phyloP scores from a whole-genome alignment of 2,113 vertebrate species.

The Phaethornis superciliosus region DNA sequence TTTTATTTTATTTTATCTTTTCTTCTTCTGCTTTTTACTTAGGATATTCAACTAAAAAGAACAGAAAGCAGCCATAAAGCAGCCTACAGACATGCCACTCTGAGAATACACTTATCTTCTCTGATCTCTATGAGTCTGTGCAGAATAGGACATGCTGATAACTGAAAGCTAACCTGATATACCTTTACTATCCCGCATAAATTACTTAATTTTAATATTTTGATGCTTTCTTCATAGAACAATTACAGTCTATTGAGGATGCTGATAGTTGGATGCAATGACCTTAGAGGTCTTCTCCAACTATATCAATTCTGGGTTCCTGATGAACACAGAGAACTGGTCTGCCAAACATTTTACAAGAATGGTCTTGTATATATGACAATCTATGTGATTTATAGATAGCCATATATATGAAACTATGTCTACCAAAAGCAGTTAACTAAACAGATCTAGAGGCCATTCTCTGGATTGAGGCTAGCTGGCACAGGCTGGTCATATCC shows the following conservation, averaged over 20 bases:
- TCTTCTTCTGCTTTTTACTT: not conserved
- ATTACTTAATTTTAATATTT: not conserved
- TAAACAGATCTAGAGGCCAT: not conserved
- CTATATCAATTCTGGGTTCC: no score
- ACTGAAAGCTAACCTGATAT: not conserved
- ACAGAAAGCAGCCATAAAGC: no score
- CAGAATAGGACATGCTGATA: not conserved
- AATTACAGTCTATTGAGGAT: not conserved
- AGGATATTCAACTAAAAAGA: not conserved
- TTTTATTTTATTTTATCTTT: not conserved
- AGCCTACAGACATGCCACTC: no score
- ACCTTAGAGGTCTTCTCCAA: no score
- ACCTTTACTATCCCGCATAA: not conserved
- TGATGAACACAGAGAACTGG: no score
- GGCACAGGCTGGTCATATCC: not conserved
- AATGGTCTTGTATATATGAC: not conserved
- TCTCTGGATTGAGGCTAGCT: not conserved
- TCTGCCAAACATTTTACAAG: not conserved
- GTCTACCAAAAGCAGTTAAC: not conserved
- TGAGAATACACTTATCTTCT: no score
- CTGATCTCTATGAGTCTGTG: not conserved
- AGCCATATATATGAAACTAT: not conserved
- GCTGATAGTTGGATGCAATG: no score
- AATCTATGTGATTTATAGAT: not conserved
- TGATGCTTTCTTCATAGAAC: not conserved